Base-by-base conservation (phyloP, 2,888 invertebrate species). In the Serrognathus titanus region DNA sequence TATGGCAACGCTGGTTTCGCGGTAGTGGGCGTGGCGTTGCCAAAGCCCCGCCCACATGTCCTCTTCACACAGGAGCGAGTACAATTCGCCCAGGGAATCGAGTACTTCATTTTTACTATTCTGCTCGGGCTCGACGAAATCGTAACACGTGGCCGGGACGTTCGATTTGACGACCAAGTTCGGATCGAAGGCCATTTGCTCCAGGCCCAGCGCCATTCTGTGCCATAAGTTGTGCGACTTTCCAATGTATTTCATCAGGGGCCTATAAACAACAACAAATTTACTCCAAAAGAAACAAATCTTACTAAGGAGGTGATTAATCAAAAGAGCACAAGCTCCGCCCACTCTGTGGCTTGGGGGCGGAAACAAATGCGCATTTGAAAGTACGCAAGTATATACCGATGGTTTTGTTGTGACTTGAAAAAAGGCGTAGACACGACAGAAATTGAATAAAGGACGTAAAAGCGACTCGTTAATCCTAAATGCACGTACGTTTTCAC, bases 221-320 rank as follows among this genome's bases (percentile, higher is more conserved):
- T 98, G 97, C 98, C 98, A 98, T 1, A 97, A 80, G 77, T 97
- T 97, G 78, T 97, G 97, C 0, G 93, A 91, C 77, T 93, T 93
- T 0, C 95, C 97, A 24, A 97, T 78, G 73, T 97, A 97, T 71
- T 92, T 88, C 84, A 95, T 88, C 62, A 91, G 78, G 0, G 85
- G 82, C 2, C 84, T 85, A 66, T 60, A 64, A 57, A 16, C 16
- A 16, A 16, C n/a, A 16, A 1, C 2, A 16, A 16, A 16, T n/a
- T n/a, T n/a, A n/a, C n/a, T n/a, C n/a, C n/a, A 16, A 16, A 16
- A 2, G 2, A 16, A 16, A 16, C 1, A 16, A 16, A 16, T 16
- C 16, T 16, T 2, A 16, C 16, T 16, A n/a, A n/a, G n/a, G n/a
- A n/a, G 16, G 16, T 16, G 16, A 16, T 2, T 16, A 16, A 16